These are phyloP conservation scores for Colossoma macropomum DNA, from an alignment of 2,113 vertebrate species.

Conservation along the genomic window DNA sequence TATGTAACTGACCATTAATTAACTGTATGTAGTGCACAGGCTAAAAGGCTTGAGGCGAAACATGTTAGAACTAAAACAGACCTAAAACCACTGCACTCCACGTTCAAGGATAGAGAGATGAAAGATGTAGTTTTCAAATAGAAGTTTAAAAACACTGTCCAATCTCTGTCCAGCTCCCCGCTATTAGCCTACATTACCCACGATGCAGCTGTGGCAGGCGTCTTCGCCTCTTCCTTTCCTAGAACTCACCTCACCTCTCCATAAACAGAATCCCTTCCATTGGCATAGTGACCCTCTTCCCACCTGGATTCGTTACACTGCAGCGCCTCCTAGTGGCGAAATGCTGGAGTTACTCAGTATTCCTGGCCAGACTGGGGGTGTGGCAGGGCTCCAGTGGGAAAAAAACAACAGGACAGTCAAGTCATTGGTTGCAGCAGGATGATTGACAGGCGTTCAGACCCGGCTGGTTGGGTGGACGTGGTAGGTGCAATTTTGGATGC, in stretches of 20 bases:
- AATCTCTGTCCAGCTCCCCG: constrained; percentile 66
- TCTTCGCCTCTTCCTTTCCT: constrained; percentile 44
- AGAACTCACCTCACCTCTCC: constrained; percentile 36
- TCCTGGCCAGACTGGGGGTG: constrained; percentile 75
- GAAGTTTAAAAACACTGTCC: constrained; percentile 66
- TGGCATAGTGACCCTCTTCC: constrained; percentile 65
- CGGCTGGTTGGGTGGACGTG: constrained; percentile 76
- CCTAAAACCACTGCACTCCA: constrained; percentile 29
- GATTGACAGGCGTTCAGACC: constrained; percentile 70
- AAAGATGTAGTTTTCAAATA: constrained; percentile 61
- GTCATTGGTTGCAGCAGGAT: constrained; percentile 61
- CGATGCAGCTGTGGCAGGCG: constrained; percentile 51
- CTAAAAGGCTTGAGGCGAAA: constrained; percentile 20
- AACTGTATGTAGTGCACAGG: background rate
- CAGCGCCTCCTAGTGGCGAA: constrained; percentile 75
- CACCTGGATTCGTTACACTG: constrained; percentile 69
- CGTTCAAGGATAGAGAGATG: constrained; percentile 52
- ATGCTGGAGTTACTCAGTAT: constrained; percentile 73
- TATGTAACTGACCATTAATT: background rate
- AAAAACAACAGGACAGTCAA: constrained; percentile 74
- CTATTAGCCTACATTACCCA: constrained; percentile 59
- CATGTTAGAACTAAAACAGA: constrained; percentile 49
- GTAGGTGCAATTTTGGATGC: constrained; percentile 74
- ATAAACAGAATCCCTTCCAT: constrained; percentile 63
- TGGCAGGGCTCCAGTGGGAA: constrained; percentile 71